phyloP scores from a whole-genome alignment of 2,888 invertebrate species.

The Dicyrtomina minuta region DNA sequence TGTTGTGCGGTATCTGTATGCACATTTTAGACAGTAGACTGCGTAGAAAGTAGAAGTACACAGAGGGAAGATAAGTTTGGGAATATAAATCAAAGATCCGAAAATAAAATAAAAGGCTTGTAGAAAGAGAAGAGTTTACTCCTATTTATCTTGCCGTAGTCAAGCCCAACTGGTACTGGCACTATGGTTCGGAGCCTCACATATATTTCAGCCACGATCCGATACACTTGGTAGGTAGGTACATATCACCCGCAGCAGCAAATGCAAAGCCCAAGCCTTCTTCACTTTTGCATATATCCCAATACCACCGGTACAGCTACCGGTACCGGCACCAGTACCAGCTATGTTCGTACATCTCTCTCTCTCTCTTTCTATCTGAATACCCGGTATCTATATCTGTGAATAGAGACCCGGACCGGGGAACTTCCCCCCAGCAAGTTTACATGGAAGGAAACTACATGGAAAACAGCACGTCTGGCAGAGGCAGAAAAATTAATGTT shows the following conservation, averaged over 20 bases:
- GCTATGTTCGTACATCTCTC: background rate
- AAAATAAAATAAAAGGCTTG: constrained; percentile 48
- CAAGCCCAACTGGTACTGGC: background rate
- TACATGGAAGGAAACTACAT: too few relatives aligned
- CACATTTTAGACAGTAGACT: too few relatives aligned
- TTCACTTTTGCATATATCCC: background rate
- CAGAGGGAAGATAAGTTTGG: constrained; percentile 16
- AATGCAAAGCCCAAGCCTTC: too few relatives aligned
- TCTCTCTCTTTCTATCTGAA: background rate
- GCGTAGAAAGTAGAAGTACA: background rate
- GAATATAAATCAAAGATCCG: constrained; percentile 50
- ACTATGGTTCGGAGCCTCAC: background rate
- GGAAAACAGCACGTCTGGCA: too few relatives aligned
- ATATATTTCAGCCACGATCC: background rate
- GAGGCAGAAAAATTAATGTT: too few relatives aligned
- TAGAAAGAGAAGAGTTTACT: constrained; percentile 31
- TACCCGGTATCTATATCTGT: background rate
- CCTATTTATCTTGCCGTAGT: constrained; percentile 46
- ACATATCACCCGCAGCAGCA: background rate
- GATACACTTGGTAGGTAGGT: background rate
- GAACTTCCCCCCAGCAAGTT: too few relatives aligned
- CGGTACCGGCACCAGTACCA: too few relatives aligned
- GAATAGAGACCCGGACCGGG: background rate
- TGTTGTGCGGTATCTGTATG: too few relatives aligned
- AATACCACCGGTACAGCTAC: too few relatives aligned